Conservation (phyloP, 1,140 invertebrate species). For the Anoplophora glabripennis region DNA sequence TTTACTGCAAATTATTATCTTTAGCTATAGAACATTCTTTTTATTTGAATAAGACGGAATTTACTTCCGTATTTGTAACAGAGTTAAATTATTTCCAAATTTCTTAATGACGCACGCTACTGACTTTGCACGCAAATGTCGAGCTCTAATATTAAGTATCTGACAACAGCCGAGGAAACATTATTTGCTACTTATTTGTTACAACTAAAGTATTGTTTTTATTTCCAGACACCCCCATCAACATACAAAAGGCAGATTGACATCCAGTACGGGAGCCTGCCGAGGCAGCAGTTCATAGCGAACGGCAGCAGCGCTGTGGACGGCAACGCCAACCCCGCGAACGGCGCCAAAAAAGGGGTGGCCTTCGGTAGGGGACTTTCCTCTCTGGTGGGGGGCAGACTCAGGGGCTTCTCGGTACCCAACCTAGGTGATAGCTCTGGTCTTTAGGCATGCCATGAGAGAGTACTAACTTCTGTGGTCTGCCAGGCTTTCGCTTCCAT, state of each 20-base stretch:
- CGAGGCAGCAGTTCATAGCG: conserved; percentile 60
- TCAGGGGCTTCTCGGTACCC: conserved; percentile 83
- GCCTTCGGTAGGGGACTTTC: conserved; percentile 69
- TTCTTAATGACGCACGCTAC: too few relatives aligned
- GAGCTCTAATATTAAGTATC: too few relatives aligned
- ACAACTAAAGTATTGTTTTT: too few relatives aligned
- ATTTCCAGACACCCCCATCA: conserved; percentile 66
- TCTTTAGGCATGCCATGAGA: conserved; percentile 18
- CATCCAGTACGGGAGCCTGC: conserved; percentile 76
- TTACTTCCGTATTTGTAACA: too few relatives aligned
- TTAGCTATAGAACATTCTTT: too few relatives aligned
- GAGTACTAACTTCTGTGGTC: conserved; percentile 1
- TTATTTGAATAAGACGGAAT: too few relatives aligned
- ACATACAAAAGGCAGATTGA: conserved; percentile 66
- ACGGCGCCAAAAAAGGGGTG: conserved; percentile 56
- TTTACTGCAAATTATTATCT: too few relatives aligned
- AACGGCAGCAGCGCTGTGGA: conserved; percentile 44
- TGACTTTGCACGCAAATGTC: too few relatives aligned
- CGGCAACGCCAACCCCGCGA: conserved; percentile 47
- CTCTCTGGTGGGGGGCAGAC: conserved; percentile 60
- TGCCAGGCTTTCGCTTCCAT: not conserved
- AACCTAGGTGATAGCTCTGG: conserved; percentile 73
- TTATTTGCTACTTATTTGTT: too few relatives aligned
- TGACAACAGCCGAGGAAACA: too few relatives aligned
- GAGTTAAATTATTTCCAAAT: too few relatives aligned